These are phyloP conservation scores for Mionectes olivaceus DNA, from an alignment of 2,797 vertebrate genomes.

Conservation along the genomic window DNA sequence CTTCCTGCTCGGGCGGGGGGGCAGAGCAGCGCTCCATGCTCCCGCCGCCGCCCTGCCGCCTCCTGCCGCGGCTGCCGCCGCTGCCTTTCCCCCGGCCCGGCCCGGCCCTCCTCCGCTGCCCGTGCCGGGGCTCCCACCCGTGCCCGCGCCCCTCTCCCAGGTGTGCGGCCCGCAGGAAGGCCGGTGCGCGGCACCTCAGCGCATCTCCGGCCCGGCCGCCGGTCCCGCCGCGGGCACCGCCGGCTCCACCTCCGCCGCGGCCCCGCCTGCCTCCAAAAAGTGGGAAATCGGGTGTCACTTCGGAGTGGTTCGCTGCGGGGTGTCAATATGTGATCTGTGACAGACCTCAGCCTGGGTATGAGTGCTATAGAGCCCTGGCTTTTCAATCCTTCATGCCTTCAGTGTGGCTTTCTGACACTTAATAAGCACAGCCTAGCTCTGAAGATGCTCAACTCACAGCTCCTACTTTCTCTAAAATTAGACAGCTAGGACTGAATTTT, in stretches of 20 bases:
- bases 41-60: conserved; percentile 24
- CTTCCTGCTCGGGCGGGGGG: conserved; percentile 73
- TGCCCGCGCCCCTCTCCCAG: neutral
- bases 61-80: neutral
- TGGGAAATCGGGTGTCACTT: neutral
- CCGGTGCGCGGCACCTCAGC: neutral
- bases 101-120: neutral
- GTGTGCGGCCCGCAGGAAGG: neutral
- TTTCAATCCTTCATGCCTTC: neutral
- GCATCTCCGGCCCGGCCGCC: neutral
- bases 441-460: neutral
- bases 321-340: neutral
- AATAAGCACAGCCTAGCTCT: neutral
- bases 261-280: neutral
- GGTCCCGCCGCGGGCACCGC: neutral
- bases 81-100: neutral
- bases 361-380: neutral
- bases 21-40: conserved; percentile 80
- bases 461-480: neutral
- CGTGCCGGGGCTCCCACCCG: neutral
- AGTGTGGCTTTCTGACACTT: neutral
- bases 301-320: neutral
- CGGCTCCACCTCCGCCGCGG: conserved; percentile 40
- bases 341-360: neutral
- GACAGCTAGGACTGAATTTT: neutral